A percentile compares a stretch with the other conserved stretches of the same genome.
These are phyloP conservation scores for Caenorhabditis tropicalis DNA, from an alignment of 1,140 invertebrate genomes.

Conservation along the genomic window DNA sequence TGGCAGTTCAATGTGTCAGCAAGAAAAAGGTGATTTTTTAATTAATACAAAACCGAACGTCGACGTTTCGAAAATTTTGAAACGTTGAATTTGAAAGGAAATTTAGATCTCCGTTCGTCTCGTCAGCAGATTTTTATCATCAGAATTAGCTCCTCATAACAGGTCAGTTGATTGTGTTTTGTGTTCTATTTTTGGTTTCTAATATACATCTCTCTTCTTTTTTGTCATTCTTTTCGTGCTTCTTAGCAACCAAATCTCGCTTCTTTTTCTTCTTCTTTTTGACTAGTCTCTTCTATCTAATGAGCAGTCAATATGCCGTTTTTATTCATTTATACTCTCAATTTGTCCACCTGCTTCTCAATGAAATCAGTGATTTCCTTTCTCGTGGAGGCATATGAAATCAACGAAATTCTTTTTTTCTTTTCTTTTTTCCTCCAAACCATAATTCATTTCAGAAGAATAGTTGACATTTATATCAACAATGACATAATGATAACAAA, in stretches of 20 bases:
- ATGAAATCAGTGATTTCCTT: slow-evolving; percentile 14
- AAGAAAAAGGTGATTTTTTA: slow-evolving; percentile 57
- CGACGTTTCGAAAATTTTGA: too few relatives aligned
- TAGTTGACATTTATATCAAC: slow-evolving; percentile 75
- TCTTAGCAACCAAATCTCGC: slow-evolving; percentile 10
- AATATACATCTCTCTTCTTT: background rate
- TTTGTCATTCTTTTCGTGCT: background rate
- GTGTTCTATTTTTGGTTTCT: background rate
- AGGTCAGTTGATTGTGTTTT: slow-evolving; percentile 42
- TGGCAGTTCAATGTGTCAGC: slow-evolving; percentile 37
- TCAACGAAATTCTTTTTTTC: background rate
- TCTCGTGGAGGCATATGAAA: background rate
- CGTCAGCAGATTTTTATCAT: slow-evolving; percentile 13
- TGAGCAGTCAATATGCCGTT: background rate
- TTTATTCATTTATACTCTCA: background rate
- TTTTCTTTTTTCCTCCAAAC: background rate
- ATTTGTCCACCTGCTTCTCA: background rate
- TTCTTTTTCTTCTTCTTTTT: slow-evolving; percentile 27
- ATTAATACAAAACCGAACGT: too few relatives aligned
- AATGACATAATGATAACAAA: slow-evolving; percentile 70
- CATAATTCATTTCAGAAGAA: slow-evolving; percentile 49
- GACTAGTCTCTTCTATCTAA: background rate
- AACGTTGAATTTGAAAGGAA: too few relatives aligned
- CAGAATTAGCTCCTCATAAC: slow-evolving; percentile 49
- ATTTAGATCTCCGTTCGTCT: slow-evolving; percentile 51